phyloP scores from a whole-genome alignment of 2,888 invertebrate genomes.

The Leptothorax acervorum region DNA sequence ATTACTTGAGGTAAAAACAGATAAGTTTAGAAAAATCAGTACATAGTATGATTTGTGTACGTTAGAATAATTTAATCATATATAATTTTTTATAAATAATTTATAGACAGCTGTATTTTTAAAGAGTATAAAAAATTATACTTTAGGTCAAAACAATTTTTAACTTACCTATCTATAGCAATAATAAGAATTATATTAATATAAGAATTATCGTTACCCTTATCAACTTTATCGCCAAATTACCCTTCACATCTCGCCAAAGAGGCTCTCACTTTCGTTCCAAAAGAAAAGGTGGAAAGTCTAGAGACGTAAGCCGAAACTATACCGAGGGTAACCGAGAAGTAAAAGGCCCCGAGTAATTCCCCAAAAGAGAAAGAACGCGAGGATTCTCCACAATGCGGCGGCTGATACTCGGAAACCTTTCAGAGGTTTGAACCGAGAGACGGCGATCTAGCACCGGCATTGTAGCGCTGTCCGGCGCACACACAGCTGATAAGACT shows the following conservation, averaged over 20 bases:
- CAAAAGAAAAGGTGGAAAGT: not conserved
- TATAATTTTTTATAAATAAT: not conserved
- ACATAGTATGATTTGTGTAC: not conserved
- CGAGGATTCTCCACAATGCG: conserved; percentile 42
- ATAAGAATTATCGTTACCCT: not conserved
- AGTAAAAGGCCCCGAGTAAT: conserved; percentile 2
- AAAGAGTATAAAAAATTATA: not conserved
- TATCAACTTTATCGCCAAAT: not conserved
- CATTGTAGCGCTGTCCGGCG: conserved; percentile 73
- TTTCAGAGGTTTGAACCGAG: conserved; percentile 43
- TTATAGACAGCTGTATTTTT: not conserved
- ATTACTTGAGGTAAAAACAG: not conserved
- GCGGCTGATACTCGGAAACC: conserved; percentile 48
- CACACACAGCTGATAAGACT: conserved; percentile 59
- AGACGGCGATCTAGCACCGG: conserved; percentile 64
- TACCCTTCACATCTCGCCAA: not conserved
- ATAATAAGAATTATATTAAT: not conserved
- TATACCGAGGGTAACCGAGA: not conserved
- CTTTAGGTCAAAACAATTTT: not conserved
- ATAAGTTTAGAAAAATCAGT: not conserved
- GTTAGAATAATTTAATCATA: not conserved
- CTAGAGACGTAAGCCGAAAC: not conserved
- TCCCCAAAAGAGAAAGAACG: not conserved
- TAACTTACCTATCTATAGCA: not conserved
- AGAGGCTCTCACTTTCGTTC: not conserved